Evolutionary conservation across 1,140 invertebrate genomes (phyloP), one percentile per base, ranked within the genome.

Genomic region (Arctopsyche grandis): DNA sequence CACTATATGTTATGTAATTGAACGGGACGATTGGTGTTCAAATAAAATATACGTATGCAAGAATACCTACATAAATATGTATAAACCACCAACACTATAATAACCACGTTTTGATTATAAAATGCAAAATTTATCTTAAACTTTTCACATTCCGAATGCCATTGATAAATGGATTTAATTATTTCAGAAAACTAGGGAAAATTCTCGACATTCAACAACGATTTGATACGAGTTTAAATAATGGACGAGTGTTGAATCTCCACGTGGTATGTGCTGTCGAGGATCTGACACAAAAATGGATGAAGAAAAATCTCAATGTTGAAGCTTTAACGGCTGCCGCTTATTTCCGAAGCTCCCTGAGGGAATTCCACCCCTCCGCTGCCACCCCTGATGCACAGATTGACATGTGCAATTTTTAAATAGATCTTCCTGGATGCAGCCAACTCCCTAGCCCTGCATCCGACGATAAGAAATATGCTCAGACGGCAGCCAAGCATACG

Each of bases 401-500:
- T 76, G 74, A 76, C 74, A 76, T 24, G 74, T 76, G 74, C 74
- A 76, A 76, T 76, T 76, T 76, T 76, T 76, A 43, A 76, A 76
- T 76, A 76, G 74, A 76, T 63, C 74, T 21, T 24, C 43, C 48
- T 24, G 26, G 22, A 74, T 58, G 24, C 71, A 74, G 21, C 46
- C 22, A 70, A n/a, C 38, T 38, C 71, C 71, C 48, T 46, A 26
- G 56, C 46, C 26, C 43, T 76, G 74, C 74, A 63, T 1, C n/a
- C n/a, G 56, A 60, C 74, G 74, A 76, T 76, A 76, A 76, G 74
- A 60, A 76, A 74, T 74, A 24, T 48, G 71, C 43, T 56, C 71
- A 74, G 24, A 21, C 71, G 52, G 0, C 46, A 73, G 44, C n/a
- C 5, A 43, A 73, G 69, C 69, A 43, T 16, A 69, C 66, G 70